Percentiles rank a stretch among this genome's conserved stretches.
These are phyloP conservation scores for Pocota personata DNA, from an alignment of 2,888 invertebrate species.

Conservation along the genomic window DNA sequence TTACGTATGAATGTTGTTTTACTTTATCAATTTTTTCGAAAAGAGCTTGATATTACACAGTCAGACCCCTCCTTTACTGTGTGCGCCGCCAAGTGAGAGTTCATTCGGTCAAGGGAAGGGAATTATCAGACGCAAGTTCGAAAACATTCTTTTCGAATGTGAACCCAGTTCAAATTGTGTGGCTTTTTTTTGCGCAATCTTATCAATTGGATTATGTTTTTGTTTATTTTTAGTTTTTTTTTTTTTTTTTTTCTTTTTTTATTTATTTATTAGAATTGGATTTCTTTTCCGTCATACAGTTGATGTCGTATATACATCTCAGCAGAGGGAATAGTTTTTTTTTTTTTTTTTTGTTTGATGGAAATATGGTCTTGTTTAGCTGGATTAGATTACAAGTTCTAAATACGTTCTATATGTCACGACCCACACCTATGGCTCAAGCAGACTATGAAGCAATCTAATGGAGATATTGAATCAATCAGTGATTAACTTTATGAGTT, in stretches of 20 bases:
- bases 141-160: constrained; percentile 10
- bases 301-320: neutral
- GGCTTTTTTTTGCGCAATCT: constrained; percentile 51
- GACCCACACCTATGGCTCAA: constrained; percentile 39
- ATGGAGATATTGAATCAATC: neutral
- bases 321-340: neutral
- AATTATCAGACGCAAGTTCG: constrained; percentile 38
- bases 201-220: constrained; percentile 64
- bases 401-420: constrained; percentile 27
- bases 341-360: constrained; percentile 13
- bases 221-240: constrained; percentile 55
- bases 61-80: neutral
- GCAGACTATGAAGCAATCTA: neutral
- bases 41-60: neutral
- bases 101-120: constrained; percentile 55
- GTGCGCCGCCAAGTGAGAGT: constrained; percentile 8
- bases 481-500: constrained; percentile 12
- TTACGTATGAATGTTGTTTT: neutral
- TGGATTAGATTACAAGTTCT: constrained; percentile 45
- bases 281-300: constrained; percentile 42
- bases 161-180: constrained; percentile 21
- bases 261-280: constrained; percentile 30
- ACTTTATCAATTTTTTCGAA: neutral
- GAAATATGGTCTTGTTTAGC: neutral
- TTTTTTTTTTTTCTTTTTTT: no score